Conservation (phyloP, 2,797 vertebrate species). For the Valencia hispanica region DNA sequence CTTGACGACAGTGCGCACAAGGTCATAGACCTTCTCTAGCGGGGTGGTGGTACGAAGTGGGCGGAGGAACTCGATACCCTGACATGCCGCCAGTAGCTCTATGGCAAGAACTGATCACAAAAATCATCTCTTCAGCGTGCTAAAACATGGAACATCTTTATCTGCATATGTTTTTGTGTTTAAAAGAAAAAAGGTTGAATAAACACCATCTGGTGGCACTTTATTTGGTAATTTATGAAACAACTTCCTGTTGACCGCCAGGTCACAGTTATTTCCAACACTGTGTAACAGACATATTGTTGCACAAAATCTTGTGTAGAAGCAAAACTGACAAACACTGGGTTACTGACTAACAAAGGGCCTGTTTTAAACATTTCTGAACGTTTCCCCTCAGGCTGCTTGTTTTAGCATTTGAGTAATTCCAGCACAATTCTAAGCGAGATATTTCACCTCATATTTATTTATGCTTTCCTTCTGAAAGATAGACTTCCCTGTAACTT, state of each 20-base stretch:
- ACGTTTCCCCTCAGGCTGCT: background rate
- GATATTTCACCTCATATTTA: background rate
- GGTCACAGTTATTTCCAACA: background rate
- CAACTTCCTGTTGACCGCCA: background rate
- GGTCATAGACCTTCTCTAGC: constrained; percentile 97
- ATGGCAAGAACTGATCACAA: constrained; percentile 89
- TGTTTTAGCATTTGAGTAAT: background rate
- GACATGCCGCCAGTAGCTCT: constrained; percentile 94
- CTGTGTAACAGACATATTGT: background rate
- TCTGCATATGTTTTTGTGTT: background rate
- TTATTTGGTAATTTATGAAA: background rate
- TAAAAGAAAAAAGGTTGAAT: background rate
- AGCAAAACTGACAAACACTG: background rate
- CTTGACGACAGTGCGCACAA: constrained; percentile 95
- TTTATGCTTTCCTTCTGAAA: background rate
- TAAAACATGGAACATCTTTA: background rate
- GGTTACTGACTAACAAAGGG: background rate
- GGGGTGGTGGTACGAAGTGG: constrained; percentile 95
- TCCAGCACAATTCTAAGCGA: background rate
- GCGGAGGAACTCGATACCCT: constrained; percentile 98
- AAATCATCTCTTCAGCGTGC: background rate
- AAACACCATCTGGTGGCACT: background rate
- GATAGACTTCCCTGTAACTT: background rate
- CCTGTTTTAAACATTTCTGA: background rate
- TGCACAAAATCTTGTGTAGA: background rate